Percentiles rank a stretch among this genome's conserved stretches.
Evolutionary conservation across 2,888 invertebrate genomes (phyloP).

Genomic region (Tortricodes alternella): DNA sequence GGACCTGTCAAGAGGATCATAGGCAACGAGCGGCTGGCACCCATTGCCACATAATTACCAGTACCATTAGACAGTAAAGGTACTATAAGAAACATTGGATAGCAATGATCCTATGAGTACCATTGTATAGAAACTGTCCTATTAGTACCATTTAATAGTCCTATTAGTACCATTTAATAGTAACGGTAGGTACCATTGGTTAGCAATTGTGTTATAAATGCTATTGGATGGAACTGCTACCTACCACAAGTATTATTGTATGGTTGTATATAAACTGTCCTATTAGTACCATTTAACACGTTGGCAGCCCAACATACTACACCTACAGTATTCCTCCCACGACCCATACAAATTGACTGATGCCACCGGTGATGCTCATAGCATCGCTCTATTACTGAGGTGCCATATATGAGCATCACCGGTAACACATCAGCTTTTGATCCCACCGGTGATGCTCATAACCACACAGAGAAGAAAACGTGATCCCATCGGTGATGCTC

Average conservation of each 20-base stretch:
- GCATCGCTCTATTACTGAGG: too few relatives aligned
- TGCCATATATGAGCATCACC: too few relatives aligned
- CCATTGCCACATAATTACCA: slow-evolving; percentile 60
- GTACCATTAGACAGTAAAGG: background rate
- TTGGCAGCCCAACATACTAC: too few relatives aligned
- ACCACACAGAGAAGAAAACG: too few relatives aligned
- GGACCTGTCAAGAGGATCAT: slow-evolving; percentile 74
- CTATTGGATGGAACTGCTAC: background rate
- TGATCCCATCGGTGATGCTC: too few relatives aligned
- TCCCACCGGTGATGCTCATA: too few relatives aligned
- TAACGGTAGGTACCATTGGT: background rate
- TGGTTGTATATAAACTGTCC: background rate
- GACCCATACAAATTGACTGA: too few relatives aligned
- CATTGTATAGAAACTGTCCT: background rate
- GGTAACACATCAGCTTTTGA: too few relatives aligned
- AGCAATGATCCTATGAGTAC: background rate
- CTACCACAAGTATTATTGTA: too few relatives aligned
- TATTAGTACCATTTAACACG: background rate
- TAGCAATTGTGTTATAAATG: background rate
- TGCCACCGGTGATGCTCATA: too few relatives aligned
- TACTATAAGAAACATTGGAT: background rate
- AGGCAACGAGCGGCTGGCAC: slow-evolving; percentile 67
- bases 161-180: background rate
- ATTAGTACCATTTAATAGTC: background rate
- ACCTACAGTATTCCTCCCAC: too few relatives aligned